Base-by-base conservation (phyloP, 2,113 vertebrate genomes). In the Phalacrocorax carbo region DNA sequence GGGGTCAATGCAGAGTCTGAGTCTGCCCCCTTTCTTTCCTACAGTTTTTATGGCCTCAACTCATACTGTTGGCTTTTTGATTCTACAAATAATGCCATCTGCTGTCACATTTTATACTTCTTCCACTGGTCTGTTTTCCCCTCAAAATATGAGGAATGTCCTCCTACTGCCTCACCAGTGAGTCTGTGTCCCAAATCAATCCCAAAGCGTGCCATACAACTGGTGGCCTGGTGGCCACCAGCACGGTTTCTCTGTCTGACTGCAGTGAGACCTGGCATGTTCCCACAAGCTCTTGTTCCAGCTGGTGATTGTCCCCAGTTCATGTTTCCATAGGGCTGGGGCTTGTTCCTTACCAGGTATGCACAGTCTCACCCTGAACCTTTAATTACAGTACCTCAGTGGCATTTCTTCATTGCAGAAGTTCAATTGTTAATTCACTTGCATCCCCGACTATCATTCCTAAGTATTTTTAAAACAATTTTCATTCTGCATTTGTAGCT, bases 21-120 rank as follows among this genome's bases (percentile, higher is more conserved):
- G 54, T 80, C 60, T 91, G 44, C 32, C 55, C 55, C 48, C 32
- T 88, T 75, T 83, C 68, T 86, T 89, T 78, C 55, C 70, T 48
- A 73, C 26, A 34, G 65, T n/a, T 82, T 93, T 78, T 51, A 86
- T 34, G 69, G 34, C 88, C 62, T 58, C 7, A 0, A 46, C 34
- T 91, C 66, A 95, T 34, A 22, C 21, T 76, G 20, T 54, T 72
- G 19, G 40, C 30, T 88, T 73, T 89, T 90, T 89, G 64, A 75
- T 96, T 96, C 95, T 95, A 93, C 92, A 94, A 84, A 93, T 91
- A 82, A 92, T 95, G 88, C 82, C 94, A 95, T 93, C 86, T 95
- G 71, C 91, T 96, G 94, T 93, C 93, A 95, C 1, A 0, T 88
- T 96, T 95, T 86, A 82, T 91, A 91, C 95, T 30, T 95, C 80